Evolutionary conservation across 1,140 invertebrate genomes (phyloP).

Genomic region (Lasioglossum albipes): DNA sequence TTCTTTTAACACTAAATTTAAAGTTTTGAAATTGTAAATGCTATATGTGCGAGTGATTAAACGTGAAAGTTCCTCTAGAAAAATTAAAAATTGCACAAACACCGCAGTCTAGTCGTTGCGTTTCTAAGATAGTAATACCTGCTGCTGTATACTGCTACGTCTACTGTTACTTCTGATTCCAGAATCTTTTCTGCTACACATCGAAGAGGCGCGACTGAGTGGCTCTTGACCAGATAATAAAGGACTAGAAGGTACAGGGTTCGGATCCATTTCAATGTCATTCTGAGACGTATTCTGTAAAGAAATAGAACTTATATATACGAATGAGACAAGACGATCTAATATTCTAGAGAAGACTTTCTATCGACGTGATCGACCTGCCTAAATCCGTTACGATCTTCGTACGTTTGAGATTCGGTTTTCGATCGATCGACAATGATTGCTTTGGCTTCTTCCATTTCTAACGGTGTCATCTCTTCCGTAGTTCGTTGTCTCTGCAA

Average conservation of each 20-base stretch:
- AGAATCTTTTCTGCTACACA: conserved; percentile 92
- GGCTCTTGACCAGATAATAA: conserved; percentile 82
- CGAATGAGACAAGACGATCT: conserved; percentile 2
- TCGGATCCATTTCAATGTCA: conserved; percentile 76
- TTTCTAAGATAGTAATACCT: conserved; percentile 80
- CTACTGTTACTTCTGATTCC: conserved; percentile 91
- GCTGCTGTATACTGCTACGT: conserved; percentile 90
- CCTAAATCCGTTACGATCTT: conserved; percentile 63
- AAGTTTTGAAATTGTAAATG: no score
- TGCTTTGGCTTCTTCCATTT: conserved; percentile 59
- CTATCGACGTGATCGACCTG: conserved; percentile 53
- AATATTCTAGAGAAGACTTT: neutral
- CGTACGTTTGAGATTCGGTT: conserved; percentile 39
- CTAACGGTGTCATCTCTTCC: conserved; percentile 75
- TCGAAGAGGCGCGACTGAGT: conserved; percentile 86
- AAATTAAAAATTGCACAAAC: no score
- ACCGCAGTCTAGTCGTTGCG: neutral
- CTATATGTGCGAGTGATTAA: no score
- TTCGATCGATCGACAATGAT: conserved; percentile 39
- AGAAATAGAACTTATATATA: conserved; percentile 40
- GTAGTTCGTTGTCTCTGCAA: conserved; percentile 76
- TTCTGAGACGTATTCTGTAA: conserved; percentile 65
- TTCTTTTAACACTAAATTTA: no score
- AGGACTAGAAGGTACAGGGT: conserved; percentile 77
- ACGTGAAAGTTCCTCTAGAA: no score